Evolutionary conservation across 2,888 invertebrate species (phyloP).

Genomic region (Cephus sareptanus): DNA sequence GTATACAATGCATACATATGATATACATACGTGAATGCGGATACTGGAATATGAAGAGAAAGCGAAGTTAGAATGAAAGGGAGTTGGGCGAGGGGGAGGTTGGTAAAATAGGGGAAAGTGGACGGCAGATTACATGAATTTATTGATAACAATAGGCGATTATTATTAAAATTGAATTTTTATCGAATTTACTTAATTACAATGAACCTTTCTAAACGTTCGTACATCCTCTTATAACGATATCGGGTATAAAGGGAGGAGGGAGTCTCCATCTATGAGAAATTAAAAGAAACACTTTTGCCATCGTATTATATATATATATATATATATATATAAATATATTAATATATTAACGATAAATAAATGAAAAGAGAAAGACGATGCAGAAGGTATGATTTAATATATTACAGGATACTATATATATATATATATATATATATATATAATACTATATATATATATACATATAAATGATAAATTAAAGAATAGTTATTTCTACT

Average conservation of each 20-base stretch:
- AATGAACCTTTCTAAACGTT: conserved; percentile 65
- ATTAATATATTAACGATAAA: conserved; percentile 36
- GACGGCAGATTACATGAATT: conserved; percentile 16
- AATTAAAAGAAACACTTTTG: conserved; percentile 51
- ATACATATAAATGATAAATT: conserved; percentile 45
- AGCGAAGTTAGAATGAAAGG: conserved; percentile 20
- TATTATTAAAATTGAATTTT: conserved; percentile 47
- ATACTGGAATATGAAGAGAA: conserved; percentile 27
- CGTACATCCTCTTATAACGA: conserved; percentile 60
- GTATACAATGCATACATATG: conserved; percentile 17
- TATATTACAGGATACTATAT: conserved; percentile 47
- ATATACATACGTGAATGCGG: conserved; percentile 42
- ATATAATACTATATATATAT: not conserved
- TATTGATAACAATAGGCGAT: conserved; percentile 33
- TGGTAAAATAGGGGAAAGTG: conserved; percentile 4
- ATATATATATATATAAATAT: conserved; percentile 47
- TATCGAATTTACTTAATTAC: conserved; percentile 63
- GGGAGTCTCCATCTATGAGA: conserved; percentile 31
- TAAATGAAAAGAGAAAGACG: not conserved
- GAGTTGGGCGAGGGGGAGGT: not conserved
- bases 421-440: too few relatives aligned
- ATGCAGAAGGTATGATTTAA: conserved; percentile 51
- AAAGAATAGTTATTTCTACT: conserved; percentile 63
- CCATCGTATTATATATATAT: conserved; percentile 46
- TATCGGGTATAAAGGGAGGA: conserved; percentile 45